Percentiles rank a stretch among this genome's conserved stretches.
These are phyloP conservation scores for Alosa alosa DNA, from an alignment of 2,113 vertebrate species.

Conservation along the genomic window DNA sequence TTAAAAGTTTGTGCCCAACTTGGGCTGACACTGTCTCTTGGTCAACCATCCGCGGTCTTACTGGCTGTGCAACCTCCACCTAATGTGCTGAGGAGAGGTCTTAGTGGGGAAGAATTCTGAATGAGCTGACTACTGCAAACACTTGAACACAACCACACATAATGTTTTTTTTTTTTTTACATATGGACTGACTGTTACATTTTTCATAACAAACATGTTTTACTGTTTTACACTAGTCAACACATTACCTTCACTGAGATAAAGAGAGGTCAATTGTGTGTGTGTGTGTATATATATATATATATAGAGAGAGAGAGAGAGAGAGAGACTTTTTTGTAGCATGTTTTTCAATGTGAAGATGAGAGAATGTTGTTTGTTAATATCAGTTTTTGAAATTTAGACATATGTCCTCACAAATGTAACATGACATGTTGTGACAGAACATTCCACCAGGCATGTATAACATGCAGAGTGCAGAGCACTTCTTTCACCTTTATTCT, in stretches of 20 bases:
- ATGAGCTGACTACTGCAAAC: neutral
- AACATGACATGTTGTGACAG: neutral
- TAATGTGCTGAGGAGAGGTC: neutral
- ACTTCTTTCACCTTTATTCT: too few species aligned
- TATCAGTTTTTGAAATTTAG: neutral
- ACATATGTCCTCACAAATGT: neutral
- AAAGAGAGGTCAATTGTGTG: neutral
- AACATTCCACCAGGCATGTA: neutral
- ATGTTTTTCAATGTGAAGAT: neutral
- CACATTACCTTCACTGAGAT: neutral
- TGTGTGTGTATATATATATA: neutral
- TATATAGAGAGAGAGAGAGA: too few species aligned
- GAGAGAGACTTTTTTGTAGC: neutral
- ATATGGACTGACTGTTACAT: neutral
- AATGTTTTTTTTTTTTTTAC: neutral
- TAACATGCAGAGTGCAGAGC: neutral
- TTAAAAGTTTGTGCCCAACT: slow-evolving; percentile 6
- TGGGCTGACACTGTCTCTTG: slow-evolving; percentile 5
- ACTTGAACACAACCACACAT: neutral
- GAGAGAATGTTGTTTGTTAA: neutral
- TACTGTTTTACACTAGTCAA: too few species aligned
- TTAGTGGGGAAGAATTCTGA: neutral
- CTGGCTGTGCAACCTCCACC: neutral
- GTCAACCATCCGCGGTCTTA: neutral
- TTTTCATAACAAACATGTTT: neutral